Percentiles rank a stretch among this genome's conserved stretches.
Conservation (phyloP, 1,140 invertebrate species). For the Drosophila lini region DNA sequence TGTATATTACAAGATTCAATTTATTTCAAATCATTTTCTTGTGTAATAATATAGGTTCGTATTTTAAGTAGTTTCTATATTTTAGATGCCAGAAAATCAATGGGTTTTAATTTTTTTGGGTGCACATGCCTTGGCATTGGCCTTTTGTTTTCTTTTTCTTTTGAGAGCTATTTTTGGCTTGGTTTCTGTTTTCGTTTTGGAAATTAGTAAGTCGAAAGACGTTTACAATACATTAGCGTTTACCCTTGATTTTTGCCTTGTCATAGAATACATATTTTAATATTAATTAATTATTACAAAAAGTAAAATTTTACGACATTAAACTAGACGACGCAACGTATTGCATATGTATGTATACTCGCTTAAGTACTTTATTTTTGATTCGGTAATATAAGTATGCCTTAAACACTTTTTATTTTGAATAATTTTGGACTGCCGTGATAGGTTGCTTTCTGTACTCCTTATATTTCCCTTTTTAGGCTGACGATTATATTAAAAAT, state of each 20-base stretch:
- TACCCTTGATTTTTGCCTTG: slow-evolving; percentile 37
- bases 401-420: slow-evolving; percentile 72
- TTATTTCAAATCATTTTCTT: slow-evolving; percentile 84
- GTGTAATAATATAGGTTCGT: slow-evolving; percentile 82
- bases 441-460: slow-evolving; percentile 52
- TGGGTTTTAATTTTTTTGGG: slow-evolving; percentile 72
- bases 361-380: slow-evolving; percentile 72
- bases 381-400: slow-evolving; percentile 55
- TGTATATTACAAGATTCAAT: slow-evolving; percentile 84
- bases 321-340: slow-evolving; percentile 78
- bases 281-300: slow-evolving; percentile 84
- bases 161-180: slow-evolving; percentile 36
- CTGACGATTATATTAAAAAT: slow-evolving; percentile 80
- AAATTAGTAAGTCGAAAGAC: slow-evolving; percentile 74
- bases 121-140: slow-evolving; percentile 62
- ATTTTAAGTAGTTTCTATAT: slow-evolving; percentile 78
- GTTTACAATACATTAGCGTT: slow-evolving; percentile 72
- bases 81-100: slow-evolving; percentile 78
- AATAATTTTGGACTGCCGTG: slow-evolving; percentile 73
- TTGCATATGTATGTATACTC: slow-evolving; percentile 78
- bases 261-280: slow-evolving; percentile 72
- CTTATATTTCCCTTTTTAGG: slow-evolving; percentile 49
- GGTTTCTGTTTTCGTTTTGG: slow-evolving; percentile 54
- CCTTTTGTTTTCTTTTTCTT: slow-evolving; percentile 38
- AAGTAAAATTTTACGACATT: slow-evolving; percentile 84